Conservation (phyloP, 2,797 vertebrate species). For the Loris lydekkerianus region DNA sequence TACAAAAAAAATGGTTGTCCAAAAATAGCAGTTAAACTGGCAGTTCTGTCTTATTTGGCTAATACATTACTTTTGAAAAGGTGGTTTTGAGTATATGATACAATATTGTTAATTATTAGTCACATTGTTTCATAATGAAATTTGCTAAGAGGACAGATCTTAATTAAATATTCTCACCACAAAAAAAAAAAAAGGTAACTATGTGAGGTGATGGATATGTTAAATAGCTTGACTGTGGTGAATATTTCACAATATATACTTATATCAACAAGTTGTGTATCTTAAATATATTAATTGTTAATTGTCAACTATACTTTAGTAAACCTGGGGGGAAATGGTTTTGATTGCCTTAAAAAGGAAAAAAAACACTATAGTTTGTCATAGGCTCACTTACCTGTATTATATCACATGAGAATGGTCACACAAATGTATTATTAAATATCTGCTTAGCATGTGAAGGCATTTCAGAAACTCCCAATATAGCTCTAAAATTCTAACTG, state of each 20-base stretch:
- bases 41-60: not conserved
- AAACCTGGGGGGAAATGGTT: not conserved
- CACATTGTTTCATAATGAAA: not conserved
- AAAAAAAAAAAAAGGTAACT: not conserved
- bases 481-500: not conserved
- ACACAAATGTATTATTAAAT: not conserved
- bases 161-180: not conserved
- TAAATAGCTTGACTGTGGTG: not conserved
- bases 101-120: not conserved
- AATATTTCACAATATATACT: not conserved
- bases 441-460: not conserved
- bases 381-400: not conserved
- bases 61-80: not conserved
- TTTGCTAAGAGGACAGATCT: not conserved
- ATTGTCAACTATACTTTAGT: not conserved
- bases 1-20: conserved; percentile 29
- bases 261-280: not conserved
- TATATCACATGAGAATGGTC: not conserved
- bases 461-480: not conserved
- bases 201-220: not conserved
- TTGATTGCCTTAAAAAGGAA: not conserved
- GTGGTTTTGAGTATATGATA: not conserved
- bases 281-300: not conserved
- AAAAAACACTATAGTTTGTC: not conserved
- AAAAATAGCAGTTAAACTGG: not conserved